A percentile compares a stretch with the other conserved stretches of the same genome.
Evolutionary conservation across 2,113 vertebrate genomes (phyloP).

Genomic region (Elachura formosa): DNA sequence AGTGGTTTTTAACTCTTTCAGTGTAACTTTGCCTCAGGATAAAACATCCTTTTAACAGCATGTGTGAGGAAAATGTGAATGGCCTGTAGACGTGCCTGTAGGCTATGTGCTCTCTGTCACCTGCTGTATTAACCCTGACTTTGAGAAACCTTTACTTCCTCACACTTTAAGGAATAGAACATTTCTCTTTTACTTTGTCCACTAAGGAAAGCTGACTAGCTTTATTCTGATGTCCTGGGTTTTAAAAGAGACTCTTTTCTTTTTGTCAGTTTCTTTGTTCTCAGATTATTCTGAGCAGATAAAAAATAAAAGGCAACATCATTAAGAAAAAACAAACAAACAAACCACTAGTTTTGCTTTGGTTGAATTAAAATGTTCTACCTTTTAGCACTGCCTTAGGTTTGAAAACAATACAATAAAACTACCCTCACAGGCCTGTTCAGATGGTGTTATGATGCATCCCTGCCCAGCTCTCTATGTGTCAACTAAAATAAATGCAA

Average conservation of each 20-base stretch:
- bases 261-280: constrained; percentile 53
- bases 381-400: neutral
- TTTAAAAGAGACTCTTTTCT: neutral
- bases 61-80: neutral
- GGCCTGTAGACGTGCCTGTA: constrained; percentile 51
- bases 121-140: constrained; percentile 51
- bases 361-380: neutral
- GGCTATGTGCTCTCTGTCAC: constrained; percentile 70
- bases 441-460: neutral
- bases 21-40: constrained; percentile 68
- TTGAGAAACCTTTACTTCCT: constrained; percentile 62
- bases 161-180: constrained; percentile 54
- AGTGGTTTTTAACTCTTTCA: constrained; percentile 56
- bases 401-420: neutral
- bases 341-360: neutral
- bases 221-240: constrained; percentile 30
- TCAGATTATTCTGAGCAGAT: constrained; percentile 3
- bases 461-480: neutral
- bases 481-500: neutral
- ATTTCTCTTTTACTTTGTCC: constrained; percentile 57
- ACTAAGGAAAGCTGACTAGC: constrained; percentile 37
- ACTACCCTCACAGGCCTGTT: neutral
- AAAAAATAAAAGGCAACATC: neutral
- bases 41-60: constrained; percentile 59
- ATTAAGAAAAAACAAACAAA: neutral